Evolutionary conservation across 1,140 invertebrate species (phyloP), one percentile per base, ranked within the genome.

Genomic region (Drosophila subpulchrella): DNA sequence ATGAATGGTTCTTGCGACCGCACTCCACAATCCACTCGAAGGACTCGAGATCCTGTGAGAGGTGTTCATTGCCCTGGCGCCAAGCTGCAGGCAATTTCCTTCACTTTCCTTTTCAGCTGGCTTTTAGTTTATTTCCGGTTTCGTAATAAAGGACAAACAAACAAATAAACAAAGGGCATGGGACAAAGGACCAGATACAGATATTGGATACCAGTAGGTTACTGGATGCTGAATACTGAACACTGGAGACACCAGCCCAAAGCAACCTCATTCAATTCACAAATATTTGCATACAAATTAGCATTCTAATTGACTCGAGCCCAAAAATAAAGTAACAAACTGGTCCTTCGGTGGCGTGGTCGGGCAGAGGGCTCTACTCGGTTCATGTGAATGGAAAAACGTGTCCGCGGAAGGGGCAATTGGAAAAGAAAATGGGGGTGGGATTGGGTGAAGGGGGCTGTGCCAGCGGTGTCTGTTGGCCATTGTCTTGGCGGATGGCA

Each of bases 281-380:
- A 83, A 83, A 89, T 80, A 88, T 88, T 88, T 88, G 84, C 84
- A 88, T 88, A 89, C 78, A 88, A 88, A 88, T 88, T 89, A 88
- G 84, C 74, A 88, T 88, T 88, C 76, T 84, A 84, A 84, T 89
- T 89, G 84, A 80, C 84, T 89, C 67, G 84, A 72, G 76, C 80
- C 84, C 47, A 62, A 76, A 76, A 86, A 73, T 83, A 78, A 79
- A 79, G 56, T 88, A 73, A 66, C 51, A 66, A 46, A 42, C 72
- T 55, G 10, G 55, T 46, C 48, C 59, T 44, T 48, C n/a, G 50
- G 46, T 54, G 70, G 56, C 20, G 6, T 57, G 20, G 48, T 11
- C 39, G 41, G 41, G 30, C 47, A 11, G 34, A 7, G 20, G 30
- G 32, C 17, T 61, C 41, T 47, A 32, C 20, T 53, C 42, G 58